phyloP scores from a whole-genome alignment of 2,797 vertebrate species.

The Chaenodraco wilsoni region DNA sequence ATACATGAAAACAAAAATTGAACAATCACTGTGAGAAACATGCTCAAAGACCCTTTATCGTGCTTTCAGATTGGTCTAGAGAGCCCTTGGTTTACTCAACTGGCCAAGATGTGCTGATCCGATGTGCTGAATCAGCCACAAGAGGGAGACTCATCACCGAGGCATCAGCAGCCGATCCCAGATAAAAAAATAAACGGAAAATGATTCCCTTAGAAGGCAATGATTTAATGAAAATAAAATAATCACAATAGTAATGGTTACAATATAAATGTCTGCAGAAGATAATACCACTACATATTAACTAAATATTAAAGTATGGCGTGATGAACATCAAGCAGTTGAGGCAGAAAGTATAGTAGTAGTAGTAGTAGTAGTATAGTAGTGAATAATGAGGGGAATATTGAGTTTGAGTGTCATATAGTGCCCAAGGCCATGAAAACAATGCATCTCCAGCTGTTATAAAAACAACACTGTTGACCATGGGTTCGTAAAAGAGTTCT shows the following conservation, averaged over 20 bases:
- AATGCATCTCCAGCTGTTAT: neutral
- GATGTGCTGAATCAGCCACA: slow-evolving; percentile 50
- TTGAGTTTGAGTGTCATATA: no score
- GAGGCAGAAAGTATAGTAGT: no score
- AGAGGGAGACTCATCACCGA: slow-evolving; percentile 60
- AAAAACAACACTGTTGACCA: neutral
- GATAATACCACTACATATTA: neutral
- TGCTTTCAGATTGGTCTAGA: no score
- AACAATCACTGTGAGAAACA: no score
- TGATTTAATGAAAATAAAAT: neutral
- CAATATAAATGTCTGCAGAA: neutral
- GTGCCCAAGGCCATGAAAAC: neutral
- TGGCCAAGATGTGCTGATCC: neutral
- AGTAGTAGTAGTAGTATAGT: no score
- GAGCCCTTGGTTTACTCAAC: neutral
- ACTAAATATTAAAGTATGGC: no score
- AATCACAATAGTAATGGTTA: neutral
- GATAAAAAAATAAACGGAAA: slow-evolving; percentile 2
- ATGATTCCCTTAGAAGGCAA: neutral
- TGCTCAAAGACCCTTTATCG: no score
- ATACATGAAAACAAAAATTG: no score
- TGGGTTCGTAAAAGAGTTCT: neutral
- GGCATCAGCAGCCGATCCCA: slow-evolving; percentile 3
- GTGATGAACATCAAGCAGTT: neutral
- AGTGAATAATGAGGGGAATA: no score